Percentiles rank a stretch among this genome's conserved stretches.
Conservation (phyloP, 2,797 vertebrate species). For the Tokudaia muenninki region DNA sequence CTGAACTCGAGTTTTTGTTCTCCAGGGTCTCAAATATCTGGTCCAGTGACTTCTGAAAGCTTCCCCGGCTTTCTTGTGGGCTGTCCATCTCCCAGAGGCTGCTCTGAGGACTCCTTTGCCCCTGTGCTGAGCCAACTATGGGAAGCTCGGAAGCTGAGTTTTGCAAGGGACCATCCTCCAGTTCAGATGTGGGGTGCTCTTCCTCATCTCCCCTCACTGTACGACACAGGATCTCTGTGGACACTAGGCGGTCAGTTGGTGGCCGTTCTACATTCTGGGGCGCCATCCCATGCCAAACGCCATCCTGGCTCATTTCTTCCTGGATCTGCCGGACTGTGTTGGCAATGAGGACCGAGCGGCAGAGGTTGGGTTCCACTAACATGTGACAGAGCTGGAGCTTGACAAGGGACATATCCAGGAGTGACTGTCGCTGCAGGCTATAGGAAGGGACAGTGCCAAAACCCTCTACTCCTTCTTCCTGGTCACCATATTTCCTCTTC, state of each 20-base stretch:
- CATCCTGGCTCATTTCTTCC: constrained; percentile 98
- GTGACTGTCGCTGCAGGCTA: constrained; percentile 96
- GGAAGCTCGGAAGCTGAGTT: constrained; percentile 82
- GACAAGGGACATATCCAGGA: constrained; percentile 98
- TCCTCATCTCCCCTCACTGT: constrained; percentile 88
- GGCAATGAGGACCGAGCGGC: constrained; percentile 98
- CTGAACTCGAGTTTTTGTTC: constrained; percentile 91
- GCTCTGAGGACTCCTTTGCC: constrained; percentile 86
- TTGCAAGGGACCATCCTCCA: constrained; percentile 77
- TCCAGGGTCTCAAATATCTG: constrained; percentile 97
- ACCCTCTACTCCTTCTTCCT: constrained; percentile 90
- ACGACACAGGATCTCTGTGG: constrained; percentile 94
- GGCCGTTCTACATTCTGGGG: constrained; percentile 89
- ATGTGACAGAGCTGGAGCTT: constrained; percentile 99
- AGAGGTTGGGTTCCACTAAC: constrained; percentile 97
- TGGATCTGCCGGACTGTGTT: constrained; percentile 99
- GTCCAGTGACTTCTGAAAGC: constrained; percentile 92
- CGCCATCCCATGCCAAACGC: constrained; percentile 92
- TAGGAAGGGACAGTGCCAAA: constrained; percentile 91
- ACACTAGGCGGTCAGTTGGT: constrained; percentile 92
- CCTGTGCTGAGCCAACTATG: constrained; percentile 76
- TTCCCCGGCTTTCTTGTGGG: constrained; percentile 88
- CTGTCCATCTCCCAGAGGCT: constrained; percentile 91
- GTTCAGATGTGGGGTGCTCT: constrained; percentile 87
- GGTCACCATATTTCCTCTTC: constrained; percentile 96